Base-by-base conservation (phyloP, 92 coral and sea anemone species). In the Hydrozoanthus gracilis region DNA sequence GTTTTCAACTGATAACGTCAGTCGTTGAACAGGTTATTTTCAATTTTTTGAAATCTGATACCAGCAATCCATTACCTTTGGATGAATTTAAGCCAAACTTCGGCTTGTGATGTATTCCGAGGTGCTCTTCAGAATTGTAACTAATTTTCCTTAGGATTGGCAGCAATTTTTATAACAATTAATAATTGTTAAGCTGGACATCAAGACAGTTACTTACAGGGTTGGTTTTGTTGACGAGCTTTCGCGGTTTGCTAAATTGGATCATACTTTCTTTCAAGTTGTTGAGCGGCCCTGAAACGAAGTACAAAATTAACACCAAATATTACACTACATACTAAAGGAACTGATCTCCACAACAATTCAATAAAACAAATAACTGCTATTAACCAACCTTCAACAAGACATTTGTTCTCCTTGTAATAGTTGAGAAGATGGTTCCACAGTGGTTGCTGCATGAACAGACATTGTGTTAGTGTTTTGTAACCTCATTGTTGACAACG, bases 251-350 rank as follows among this genome's bases (percentile, higher is more conserved):
- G 88, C 99, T 97, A 70, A 97, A 97, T 86, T 97, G 99, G 64
- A 97, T 97, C 98, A 97, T 93, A 84, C 99, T 97, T 77, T 97
- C 99, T 87, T 97, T 97, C 91, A 97, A 87, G 91, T 97, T 97
- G 90, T 97, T 97, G 88, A 97, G 87, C 7, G 99, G 99, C 11
- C 99, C 99, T 96, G 77, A 50, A 87, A 45, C 74, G 73, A 55
- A 91, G 49, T 5, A 73, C n/a, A 54, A 66, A 50, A 13, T 45
- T 46, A 47, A 64, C 8, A 35, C 44, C 11, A 0, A n/a, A 7
- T 5, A 15, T 44, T 10, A n/a, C 39, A 35, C 54, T 49, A 11
- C 10, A 8, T 54, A 45, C n/a, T n/a, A 35, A 7, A 60, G 83
- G 20, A 15, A 15, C 3, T 70, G 49, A 70, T 70, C 39, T 27